Percentiles rank a stretch among this genome's conserved stretches.
These are phyloP conservation scores for Cyanoramphus novaezelandiae DNA, from an alignment of 2,113 vertebrate genomes.

Conservation along the genomic window DNA sequence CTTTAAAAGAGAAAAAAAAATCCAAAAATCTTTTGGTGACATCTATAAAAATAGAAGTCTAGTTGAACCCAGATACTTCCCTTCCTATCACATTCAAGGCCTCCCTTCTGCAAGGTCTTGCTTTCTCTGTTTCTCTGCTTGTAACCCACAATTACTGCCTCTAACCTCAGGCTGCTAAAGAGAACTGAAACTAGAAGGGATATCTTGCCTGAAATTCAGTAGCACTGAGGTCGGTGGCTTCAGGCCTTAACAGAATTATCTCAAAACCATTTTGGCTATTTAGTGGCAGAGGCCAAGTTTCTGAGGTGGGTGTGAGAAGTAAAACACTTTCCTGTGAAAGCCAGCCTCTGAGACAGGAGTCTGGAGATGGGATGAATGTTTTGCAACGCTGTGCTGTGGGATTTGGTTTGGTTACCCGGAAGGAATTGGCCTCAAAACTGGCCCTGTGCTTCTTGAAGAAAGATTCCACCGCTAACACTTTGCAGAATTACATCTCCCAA, in stretches of 20 bases:
- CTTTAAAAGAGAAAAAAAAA: conserved; percentile 2
- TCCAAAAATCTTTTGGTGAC: background rate
- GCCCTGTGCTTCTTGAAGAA: conserved; percentile 1
- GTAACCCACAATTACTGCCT: conserved; percentile 39
- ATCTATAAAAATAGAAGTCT: background rate
- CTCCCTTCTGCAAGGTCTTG: background rate
- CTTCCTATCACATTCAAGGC: background rate
- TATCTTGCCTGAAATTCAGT: conserved; percentile 26
- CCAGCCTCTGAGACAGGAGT: background rate
- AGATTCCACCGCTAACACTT: conserved; percentile 16
- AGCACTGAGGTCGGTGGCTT: conserved; percentile 26
- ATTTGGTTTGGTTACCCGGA: conserved; percentile 24
- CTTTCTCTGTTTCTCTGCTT: background rate
- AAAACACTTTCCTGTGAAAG: background rate
- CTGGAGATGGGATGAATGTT: background rate
- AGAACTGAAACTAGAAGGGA: conserved; percentile 31
- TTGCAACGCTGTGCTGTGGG: background rate
- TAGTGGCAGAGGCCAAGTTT: background rate
- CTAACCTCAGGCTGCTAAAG: background rate
- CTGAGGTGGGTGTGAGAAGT: background rate
- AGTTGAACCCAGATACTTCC: background rate
- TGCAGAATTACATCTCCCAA: conserved; percentile 39
- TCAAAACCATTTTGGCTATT: conserved; percentile 27
- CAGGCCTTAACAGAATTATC: background rate
- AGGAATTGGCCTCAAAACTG: background rate